phyloP scores from a whole-genome alignment of 2,797 vertebrate species.

The Tenualosa thibaudeaui region DNA sequence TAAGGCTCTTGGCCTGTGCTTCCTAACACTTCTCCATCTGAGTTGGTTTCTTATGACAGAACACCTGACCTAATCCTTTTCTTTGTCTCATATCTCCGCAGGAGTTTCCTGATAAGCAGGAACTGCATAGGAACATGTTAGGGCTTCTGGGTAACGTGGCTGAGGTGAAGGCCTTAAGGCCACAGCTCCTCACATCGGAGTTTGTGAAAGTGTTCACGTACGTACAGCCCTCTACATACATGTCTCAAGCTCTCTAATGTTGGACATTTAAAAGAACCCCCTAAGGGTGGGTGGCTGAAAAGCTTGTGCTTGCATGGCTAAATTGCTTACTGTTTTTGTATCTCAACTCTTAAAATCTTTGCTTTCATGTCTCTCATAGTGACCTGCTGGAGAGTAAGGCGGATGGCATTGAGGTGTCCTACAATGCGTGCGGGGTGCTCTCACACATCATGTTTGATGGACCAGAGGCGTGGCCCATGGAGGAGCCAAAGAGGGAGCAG shows the following conservation, averaged over 20 bases:
- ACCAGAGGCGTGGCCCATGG: conserved; percentile 87
- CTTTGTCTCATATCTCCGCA: conserved; percentile 50
- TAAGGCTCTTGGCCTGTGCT: background rate
- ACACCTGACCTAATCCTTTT: background rate
- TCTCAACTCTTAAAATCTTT: background rate
- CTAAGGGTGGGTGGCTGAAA: no score
- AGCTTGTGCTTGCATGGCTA: no score
- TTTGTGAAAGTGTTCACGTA: conserved; percentile 98
- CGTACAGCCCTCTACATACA: conserved; percentile 1
- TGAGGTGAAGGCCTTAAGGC: conserved; percentile 89
- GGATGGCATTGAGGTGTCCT: conserved; percentile 96
- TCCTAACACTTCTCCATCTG: background rate
- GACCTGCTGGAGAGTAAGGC: conserved; percentile 95
- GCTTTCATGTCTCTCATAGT: conserved; percentile 62
- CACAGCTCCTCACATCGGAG: conserved; percentile 92
- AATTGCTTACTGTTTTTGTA: background rate
- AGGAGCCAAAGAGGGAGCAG: conserved; percentile 80
- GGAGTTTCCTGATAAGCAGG: conserved; percentile 98
- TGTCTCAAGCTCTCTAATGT: background rate
- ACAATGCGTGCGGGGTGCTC: conserved; percentile 95
- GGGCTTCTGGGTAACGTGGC: conserved; percentile 96
- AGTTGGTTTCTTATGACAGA: background rate
- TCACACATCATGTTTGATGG: conserved; percentile 99
- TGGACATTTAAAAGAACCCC: no score
- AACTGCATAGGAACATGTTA: conserved; percentile 96